Conservation (phyloP, 2,113 vertebrate genomes). For the Odontophorus gujanensis region DNA sequence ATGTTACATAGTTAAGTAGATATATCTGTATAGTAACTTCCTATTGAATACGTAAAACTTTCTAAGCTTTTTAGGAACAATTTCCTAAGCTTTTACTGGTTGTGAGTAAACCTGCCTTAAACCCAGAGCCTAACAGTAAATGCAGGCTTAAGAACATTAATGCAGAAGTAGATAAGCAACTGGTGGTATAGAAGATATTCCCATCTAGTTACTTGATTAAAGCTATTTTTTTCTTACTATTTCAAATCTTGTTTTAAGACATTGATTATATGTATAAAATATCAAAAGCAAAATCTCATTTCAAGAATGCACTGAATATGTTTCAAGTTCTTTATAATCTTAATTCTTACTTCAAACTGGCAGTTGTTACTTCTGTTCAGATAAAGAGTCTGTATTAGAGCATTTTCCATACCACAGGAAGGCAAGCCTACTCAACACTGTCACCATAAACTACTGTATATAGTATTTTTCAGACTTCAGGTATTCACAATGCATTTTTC, state of each 20-base stretch:
- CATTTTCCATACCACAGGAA: background rate
- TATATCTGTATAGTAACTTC: background rate
- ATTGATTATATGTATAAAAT: background rate
- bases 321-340: background rate
- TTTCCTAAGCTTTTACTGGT: background rate
- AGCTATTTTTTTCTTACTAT: background rate
- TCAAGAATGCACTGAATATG: background rate
- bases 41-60: background rate
- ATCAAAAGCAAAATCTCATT: background rate
- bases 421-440: background rate
- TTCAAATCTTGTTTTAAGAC: background rate
- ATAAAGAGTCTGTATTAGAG: background rate
- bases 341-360: background rate
- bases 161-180: background rate
- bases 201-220: background rate
- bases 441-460: background rate
- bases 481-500: background rate
- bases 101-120: background rate
- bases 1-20: background rate
- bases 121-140: background rate
- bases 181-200: background rate
- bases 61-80: background rate
- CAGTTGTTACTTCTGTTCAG: background rate
- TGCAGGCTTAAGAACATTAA: background rate
- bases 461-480: background rate